phyloP scores from a whole-genome alignment of 2,888 invertebrate species.

The Orthosia incerta region DNA sequence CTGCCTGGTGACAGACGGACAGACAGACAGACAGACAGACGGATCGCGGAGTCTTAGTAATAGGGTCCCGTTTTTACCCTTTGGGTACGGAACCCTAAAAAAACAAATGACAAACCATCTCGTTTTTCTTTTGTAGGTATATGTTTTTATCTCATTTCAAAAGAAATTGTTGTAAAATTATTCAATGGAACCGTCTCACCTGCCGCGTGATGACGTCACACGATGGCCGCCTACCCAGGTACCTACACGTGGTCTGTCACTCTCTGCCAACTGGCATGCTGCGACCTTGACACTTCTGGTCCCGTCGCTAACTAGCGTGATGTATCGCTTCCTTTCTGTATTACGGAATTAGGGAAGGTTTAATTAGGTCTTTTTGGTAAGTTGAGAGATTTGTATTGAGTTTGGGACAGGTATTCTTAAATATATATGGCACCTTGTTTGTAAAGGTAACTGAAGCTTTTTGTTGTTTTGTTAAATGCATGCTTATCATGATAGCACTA shows the following conservation, averaged over 20 bases:
- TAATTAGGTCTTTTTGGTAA: slow-evolving; percentile 10
- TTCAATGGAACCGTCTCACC: slow-evolving; percentile 43
- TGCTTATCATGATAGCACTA: no score
- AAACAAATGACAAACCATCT: no score
- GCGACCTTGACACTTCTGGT: slow-evolving; percentile 71
- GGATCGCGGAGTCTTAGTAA: no score
- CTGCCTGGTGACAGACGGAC: no score
- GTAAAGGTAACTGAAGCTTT: neutral
- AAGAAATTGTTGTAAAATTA: neutral
- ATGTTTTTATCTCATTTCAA: neutral
- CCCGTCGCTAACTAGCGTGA: slow-evolving; percentile 50
- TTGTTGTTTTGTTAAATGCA: no score
- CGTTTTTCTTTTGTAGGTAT: no score
- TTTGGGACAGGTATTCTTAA: neutral
- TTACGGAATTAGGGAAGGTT: slow-evolving; percentile 30
- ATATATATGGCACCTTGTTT: neutral
- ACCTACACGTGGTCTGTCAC: slow-evolving; percentile 64
- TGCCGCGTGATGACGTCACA: slow-evolving; percentile 45
- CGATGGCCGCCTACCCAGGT: slow-evolving; percentile 46
- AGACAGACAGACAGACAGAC: no score
- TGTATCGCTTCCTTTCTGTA: slow-evolving; percentile 55
- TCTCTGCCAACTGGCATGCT: slow-evolving; percentile 67
- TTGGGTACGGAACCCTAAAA: no score
- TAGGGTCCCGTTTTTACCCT: no score
- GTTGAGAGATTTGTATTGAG: neutral